Evolutionary conservation across 2,888 invertebrate genomes (phyloP), one percentile per base, ranked within the genome.

Genomic region (Phaedon cochleariae): DNA sequence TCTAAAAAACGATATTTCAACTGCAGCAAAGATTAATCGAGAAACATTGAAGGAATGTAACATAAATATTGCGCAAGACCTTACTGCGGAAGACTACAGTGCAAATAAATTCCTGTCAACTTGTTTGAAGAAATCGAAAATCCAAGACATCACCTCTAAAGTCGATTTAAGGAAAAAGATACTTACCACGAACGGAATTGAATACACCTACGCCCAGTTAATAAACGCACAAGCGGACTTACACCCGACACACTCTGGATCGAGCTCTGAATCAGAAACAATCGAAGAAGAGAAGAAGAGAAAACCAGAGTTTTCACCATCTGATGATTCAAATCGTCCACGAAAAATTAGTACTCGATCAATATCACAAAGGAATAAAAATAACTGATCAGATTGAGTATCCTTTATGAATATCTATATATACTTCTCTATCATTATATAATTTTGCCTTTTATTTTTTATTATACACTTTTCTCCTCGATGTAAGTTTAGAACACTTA

Each of bases 171-270:
- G 48, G 18, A 48, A 48, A 48, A 17, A 48, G 18, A 48, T 48
- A 48, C 48, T 48, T n/a, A n/a, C n/a, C n/a, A n/a, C n/a, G n/a
- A n/a, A n/a, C n/a, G n/a, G n/a, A n/a, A n/a, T n/a, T n/a, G 48
- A 48, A 48, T 48, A 48, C 18, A 48, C 48, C 10, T 48, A 48
- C 18, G 48, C 48, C 6, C 48, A 48, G 48, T 48, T 48, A 21
- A 17, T 20, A 48, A 17, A 48, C 3, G n/a, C 18, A 17, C 9
- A 48, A 17, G 48, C 17, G 18, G 48, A 48, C 17, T 6, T 10
- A 48, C 17, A 12, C 10, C 48, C 48, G 20, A 48, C 17, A n/a
- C 45, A 4, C 17, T 6, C 12, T 17, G 10, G 45, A 15, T 45
- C 10, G 10, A 45, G n/a, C n/a, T n/a, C n/a, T n/a, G n/a, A n/a